These are phyloP conservation scores for Hylaea fasciaria DNA, from an alignment of 2,888 invertebrate genomes.

Conservation along the genomic window DNA sequence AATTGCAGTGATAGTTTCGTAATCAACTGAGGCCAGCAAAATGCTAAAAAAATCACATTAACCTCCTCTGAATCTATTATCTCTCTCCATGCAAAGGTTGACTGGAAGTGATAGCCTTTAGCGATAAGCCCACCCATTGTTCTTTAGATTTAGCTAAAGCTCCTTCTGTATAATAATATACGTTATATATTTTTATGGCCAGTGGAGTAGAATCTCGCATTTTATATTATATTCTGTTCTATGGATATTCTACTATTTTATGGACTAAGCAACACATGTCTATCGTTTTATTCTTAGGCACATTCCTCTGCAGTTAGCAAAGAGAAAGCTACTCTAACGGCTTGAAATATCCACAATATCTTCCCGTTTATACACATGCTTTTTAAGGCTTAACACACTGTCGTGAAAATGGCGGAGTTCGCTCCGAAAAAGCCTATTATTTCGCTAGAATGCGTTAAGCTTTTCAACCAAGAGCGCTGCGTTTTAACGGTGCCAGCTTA, in stretches of 20 bases:
- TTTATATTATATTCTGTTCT: too few species aligned
- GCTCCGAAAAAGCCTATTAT: conserved; percentile 55
- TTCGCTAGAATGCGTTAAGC: conserved; percentile 56
- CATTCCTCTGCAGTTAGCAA: conserved; percentile 15
- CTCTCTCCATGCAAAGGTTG: too few species aligned
- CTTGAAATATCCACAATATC: conserved; percentile 30
- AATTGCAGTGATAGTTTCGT: too few species aligned
- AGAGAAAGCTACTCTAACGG: conserved; percentile 32
- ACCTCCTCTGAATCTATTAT: too few species aligned
- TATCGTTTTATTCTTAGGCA: not conserved
- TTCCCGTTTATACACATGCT: conserved; percentile 20
- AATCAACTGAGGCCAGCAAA: too few species aligned
- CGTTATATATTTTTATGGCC: too few species aligned
- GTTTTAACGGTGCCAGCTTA: conserved; percentile 28
- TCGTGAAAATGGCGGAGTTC: conserved; percentile 39
- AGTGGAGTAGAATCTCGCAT: too few species aligned
- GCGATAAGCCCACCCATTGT: too few species aligned
- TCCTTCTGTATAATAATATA: too few species aligned
- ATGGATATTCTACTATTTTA: not conserved
- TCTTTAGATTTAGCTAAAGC: too few species aligned
- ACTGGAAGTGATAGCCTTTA: too few species aligned
- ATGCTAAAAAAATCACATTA: too few species aligned
- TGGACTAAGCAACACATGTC: not conserved
- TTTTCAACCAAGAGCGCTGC: conserved; percentile 30
- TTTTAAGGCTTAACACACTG: conserved; percentile 37